Conservation (phyloP, 2,888 invertebrate species). For the Eubasilissa splendida region DNA sequence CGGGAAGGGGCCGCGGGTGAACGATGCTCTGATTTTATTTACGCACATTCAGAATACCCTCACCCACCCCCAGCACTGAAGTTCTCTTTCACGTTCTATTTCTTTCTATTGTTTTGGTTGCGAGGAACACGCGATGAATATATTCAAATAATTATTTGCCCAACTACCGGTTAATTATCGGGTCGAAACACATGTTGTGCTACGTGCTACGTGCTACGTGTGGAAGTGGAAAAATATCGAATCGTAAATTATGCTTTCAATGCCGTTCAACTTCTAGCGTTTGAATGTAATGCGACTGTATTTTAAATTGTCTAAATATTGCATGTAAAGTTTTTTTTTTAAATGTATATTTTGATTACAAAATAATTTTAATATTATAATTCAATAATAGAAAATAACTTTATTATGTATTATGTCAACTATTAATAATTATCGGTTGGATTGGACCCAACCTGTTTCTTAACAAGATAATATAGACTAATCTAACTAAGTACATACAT, state of each 20-base stretch:
- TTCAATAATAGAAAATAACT: no score
- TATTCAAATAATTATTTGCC: background rate
- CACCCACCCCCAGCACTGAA: background rate
- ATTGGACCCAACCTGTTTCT: no score
- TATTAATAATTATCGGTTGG: no score
- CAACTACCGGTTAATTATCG: slow-evolving; percentile 20
- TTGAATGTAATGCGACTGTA: background rate
- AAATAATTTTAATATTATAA: no score
- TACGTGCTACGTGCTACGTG: background rate
- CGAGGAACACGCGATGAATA: background rate
- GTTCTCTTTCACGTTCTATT: background rate
- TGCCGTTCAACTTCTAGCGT: background rate
- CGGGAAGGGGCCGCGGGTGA: background rate
- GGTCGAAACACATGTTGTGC: background rate
- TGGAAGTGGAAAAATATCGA: slow-evolving; percentile 8
- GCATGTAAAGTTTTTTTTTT: no score
- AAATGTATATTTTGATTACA: no score
- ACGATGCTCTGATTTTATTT: background rate
- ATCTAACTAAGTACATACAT: no score
- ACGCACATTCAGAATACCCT: slow-evolving; percentile 1
- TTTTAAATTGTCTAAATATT: background rate
- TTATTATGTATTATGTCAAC: no score
- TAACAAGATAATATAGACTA: no score
- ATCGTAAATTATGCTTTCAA: background rate
- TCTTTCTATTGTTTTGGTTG: background rate